phyloP scores from a whole-genome alignment of 2,797 vertebrate genomes.

The Hydrophis major region DNA sequence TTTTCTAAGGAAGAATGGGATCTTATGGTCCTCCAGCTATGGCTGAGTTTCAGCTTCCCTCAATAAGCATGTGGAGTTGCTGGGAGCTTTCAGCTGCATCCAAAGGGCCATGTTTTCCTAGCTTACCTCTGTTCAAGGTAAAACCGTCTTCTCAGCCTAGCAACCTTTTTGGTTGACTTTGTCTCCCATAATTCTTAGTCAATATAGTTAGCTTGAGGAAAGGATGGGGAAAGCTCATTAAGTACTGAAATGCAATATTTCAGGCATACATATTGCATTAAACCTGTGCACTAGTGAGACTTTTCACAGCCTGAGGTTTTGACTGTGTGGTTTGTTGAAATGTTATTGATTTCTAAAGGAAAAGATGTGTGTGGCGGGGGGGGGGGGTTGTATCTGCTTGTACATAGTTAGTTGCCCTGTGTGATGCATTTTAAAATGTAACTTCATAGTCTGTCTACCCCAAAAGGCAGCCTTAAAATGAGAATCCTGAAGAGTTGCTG shows the following conservation, averaged over 20 bases:
- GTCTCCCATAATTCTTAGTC: neutral
- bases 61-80: neutral
- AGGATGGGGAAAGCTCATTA: neutral
- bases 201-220: neutral
- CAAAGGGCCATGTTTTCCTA: neutral
- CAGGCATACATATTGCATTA: constrained; percentile 28
- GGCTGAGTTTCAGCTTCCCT: neutral
- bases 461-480: constrained; percentile 36
- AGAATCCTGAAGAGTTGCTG: constrained; percentile 44
- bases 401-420: constrained; percentile 16
- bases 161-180: neutral
- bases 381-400: neutral
- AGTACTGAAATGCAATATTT: constrained; percentile 21
- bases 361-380: neutral
- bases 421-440: constrained; percentile 42
- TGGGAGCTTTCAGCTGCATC: neutral
- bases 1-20: neutral
- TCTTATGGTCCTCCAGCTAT: neutral
- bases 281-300: neutral
- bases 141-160: neutral
- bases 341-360: constrained; percentile 22
- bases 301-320: neutral
- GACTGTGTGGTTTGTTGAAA: constrained; percentile 28
- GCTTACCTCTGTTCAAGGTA: neutral
- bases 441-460: constrained; percentile 26